Conservation (phyloP, 53 echinoderm and acorn worm species). For the Mesocentrotus franciscanus region DNA sequence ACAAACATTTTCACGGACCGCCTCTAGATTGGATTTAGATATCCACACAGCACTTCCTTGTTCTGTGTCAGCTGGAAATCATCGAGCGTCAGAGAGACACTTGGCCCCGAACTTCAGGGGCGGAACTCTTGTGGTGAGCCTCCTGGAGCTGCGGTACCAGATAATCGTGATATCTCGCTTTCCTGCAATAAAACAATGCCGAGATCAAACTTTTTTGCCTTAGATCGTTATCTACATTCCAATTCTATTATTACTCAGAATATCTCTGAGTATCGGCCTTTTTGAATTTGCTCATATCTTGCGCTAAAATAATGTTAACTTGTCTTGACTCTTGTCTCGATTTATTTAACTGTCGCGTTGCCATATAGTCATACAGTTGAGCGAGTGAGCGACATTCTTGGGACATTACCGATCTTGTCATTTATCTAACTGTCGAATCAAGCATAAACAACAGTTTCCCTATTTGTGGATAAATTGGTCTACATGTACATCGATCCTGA, state of each 20-base stretch:
- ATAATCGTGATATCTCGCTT: not conserved
- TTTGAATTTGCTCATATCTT: not conserved
- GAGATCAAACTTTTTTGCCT: not conserved
- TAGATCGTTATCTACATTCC: not conserved
- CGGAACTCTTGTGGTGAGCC: not conserved
- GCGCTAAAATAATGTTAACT: not conserved
- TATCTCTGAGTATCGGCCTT: not conserved
- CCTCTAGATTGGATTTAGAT: not conserved
- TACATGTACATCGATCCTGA: not conserved
- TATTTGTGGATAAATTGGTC: not conserved
- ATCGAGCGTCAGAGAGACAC: not conserved
- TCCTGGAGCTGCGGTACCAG: not conserved
- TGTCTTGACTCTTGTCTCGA: not conserved
- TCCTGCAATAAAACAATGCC: not conserved
- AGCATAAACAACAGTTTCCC: not conserved
- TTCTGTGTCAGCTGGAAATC: constrained; percentile 6
- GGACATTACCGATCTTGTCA: not conserved
- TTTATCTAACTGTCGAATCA: not conserved
- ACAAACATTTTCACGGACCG: not conserved
- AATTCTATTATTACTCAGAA: not conserved
- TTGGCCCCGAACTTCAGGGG: not conserved
- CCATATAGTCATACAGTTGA: too few species aligned
- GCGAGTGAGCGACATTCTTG: not conserved
- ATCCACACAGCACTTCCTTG: constrained; percentile 32
- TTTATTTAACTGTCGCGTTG: too few species aligned